These are phyloP conservation scores for Myocastor coypus DNA, from an alignment of 2,113 vertebrate genomes.

Conservation along the genomic window DNA sequence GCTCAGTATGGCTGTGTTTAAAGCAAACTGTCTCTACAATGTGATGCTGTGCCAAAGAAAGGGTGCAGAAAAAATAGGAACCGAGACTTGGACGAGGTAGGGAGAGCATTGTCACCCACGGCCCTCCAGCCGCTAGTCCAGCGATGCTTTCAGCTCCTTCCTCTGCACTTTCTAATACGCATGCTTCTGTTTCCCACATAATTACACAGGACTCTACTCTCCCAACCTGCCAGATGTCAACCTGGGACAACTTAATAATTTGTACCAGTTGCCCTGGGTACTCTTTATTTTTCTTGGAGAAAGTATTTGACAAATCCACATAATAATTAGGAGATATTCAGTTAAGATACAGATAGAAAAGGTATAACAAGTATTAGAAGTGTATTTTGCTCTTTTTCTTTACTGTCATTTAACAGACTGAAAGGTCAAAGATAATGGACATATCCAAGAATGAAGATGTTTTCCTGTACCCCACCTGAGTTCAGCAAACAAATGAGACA, in stretches of 20 bases:
- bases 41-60: background rate
- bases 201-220: background rate
- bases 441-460: background rate
- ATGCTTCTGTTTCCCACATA: background rate
- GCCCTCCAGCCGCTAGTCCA: no score
- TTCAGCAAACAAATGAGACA: background rate
- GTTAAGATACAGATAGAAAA: background rate
- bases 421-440: background rate
- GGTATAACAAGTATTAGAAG: background rate
- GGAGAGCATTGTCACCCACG: background rate
- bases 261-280: background rate
- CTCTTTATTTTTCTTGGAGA: constrained; percentile 17
- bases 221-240: background rate
- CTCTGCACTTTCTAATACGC: background rate
- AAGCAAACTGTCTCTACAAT: background rate
- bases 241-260: background rate
- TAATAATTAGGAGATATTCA: background rate
- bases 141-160: background rate
- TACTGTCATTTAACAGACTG: background rate
- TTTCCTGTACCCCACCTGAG: no score
- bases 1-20: background rate
- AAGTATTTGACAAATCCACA: constrained; percentile 21
- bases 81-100: background rate
- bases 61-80: background rate
- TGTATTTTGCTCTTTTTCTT: background rate